Conservation (phyloP, 2,888 invertebrate genomes). For the Suillia variegata region DNA sequence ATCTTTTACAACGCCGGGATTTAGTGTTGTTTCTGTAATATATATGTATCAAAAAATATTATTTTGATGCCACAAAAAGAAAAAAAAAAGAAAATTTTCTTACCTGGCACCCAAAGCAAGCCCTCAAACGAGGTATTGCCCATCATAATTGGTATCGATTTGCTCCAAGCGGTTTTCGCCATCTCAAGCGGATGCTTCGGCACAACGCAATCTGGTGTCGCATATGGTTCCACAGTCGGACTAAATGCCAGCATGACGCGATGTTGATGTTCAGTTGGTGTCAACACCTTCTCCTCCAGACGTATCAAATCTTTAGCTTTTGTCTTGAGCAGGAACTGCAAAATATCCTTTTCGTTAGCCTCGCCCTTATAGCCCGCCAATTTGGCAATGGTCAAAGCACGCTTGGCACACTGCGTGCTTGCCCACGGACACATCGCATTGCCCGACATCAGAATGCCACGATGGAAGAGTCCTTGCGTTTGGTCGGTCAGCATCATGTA, state of each 20-base stretch:
- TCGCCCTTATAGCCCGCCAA: conserved; percentile 53
- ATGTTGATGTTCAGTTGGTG: conserved; percentile 42
- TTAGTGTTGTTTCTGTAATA: conserved; percentile 35
- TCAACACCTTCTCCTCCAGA: conserved; percentile 47
- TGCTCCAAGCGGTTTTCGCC: conserved; percentile 57
- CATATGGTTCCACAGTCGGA: conserved; percentile 55
- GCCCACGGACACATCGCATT: conserved; percentile 50
- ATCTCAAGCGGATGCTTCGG: conserved; percentile 52
- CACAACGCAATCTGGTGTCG: conserved; percentile 52
- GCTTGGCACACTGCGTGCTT: conserved; percentile 37
- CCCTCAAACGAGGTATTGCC: conserved; percentile 59
- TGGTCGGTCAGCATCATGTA: conserved; percentile 63
- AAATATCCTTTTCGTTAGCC: conserved; percentile 55
- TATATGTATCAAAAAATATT: not conserved
- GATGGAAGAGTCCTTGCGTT: conserved; percentile 59
- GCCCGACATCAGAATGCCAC: conserved; percentile 57
- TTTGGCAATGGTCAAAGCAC: conserved; percentile 51
- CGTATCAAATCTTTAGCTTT: conserved; percentile 49
- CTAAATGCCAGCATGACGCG: conserved; percentile 51
- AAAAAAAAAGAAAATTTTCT: conserved; percentile 8
- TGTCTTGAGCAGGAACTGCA: conserved; percentile 52
- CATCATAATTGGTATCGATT: conserved; percentile 56
- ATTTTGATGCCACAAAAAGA: too few species aligned
- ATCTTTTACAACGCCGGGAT: conserved; percentile 35
- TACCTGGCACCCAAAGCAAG: conserved; percentile 46